phyloP scores from a whole-genome alignment of 2,888 invertebrate species.

The Ischnus inquisitorius region DNA sequence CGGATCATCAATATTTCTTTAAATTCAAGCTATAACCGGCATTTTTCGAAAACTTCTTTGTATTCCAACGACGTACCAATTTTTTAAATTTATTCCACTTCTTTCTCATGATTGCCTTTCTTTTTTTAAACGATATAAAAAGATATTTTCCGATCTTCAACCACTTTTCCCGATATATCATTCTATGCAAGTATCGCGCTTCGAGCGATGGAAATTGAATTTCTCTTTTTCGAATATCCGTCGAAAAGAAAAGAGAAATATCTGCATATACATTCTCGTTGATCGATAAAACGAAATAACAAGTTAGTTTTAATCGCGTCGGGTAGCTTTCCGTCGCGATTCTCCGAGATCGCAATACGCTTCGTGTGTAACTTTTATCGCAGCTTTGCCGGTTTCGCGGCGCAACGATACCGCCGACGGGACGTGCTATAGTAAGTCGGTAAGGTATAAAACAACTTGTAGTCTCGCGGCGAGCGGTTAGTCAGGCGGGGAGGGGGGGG shows the following conservation, averaged over 20 bases:
- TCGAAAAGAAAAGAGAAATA: background rate
- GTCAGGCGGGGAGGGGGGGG: too few relatives aligned
- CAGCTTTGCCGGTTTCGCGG: background rate
- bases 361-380: conserved; percentile 6
- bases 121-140: background rate
- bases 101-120: background rate
- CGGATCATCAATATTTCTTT: too few relatives aligned
- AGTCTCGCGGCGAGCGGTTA: background rate
- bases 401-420: background rate
- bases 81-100: too few relatives aligned
- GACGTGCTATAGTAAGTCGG: background rate
- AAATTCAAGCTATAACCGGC: too few relatives aligned
- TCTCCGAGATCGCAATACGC: conserved; percentile 2
- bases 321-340: conserved; percentile 58
- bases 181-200: too few relatives aligned
- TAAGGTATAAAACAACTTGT: too few relatives aligned
- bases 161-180: background rate
- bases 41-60: too few relatives aligned
- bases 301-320: background rate
- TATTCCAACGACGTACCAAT: too few relatives aligned
- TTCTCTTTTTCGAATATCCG: background rate
- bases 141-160: background rate
- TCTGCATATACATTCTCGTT: background rate
- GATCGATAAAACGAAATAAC: background rate
- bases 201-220: background rate